These are phyloP conservation scores for Syrrhaptes paradoxus DNA, from an alignment of 2,113 vertebrate genomes.

Conservation along the genomic window DNA sequence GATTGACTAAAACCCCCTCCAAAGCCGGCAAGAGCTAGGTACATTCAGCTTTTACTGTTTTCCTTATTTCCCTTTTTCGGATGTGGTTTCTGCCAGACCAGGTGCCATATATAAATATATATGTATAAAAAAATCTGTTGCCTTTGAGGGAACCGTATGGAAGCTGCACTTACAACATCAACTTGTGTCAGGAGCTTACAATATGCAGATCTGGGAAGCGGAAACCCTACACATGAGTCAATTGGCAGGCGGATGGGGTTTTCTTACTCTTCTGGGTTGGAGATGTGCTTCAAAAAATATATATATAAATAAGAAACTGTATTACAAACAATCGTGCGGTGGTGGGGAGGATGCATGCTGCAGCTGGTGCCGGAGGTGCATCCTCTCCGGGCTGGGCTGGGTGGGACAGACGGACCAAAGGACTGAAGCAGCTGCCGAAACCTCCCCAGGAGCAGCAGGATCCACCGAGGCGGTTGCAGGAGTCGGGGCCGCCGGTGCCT, in stretches of 20 bases:
- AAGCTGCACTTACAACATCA: slow-evolving; percentile 48
- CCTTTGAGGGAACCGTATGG: slow-evolving; percentile 58
- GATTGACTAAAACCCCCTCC: neutral
- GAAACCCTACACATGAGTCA: slow-evolving; percentile 64
- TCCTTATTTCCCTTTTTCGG: slow-evolving; percentile 29
- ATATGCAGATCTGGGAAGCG: slow-evolving; percentile 60
- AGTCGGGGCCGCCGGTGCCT: neutral
- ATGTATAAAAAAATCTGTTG: slow-evolving; percentile 60
- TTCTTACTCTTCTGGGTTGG: slow-evolving; percentile 22
- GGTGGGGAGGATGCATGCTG: neutral
- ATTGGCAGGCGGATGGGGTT: slow-evolving; percentile 55
- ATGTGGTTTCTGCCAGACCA: slow-evolving; percentile 57
- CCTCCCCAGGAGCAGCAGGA: neutral
- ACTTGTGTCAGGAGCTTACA: slow-evolving; percentile 57
- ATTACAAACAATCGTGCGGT: neutral
- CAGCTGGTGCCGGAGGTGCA: neutral
- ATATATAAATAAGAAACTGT: neutral
- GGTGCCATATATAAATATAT: slow-evolving; percentile 68
- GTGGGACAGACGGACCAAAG: neutral
- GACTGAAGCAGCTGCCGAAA: neutral
- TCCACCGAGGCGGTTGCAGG: neutral
- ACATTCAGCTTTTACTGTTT: neutral
- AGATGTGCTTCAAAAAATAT: neutral
- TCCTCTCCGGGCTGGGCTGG: neutral
- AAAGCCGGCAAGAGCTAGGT: neutral